Base-by-base conservation (phyloP, 2,113 vertebrate genomes). In the Trichechus manatus region DNA sequence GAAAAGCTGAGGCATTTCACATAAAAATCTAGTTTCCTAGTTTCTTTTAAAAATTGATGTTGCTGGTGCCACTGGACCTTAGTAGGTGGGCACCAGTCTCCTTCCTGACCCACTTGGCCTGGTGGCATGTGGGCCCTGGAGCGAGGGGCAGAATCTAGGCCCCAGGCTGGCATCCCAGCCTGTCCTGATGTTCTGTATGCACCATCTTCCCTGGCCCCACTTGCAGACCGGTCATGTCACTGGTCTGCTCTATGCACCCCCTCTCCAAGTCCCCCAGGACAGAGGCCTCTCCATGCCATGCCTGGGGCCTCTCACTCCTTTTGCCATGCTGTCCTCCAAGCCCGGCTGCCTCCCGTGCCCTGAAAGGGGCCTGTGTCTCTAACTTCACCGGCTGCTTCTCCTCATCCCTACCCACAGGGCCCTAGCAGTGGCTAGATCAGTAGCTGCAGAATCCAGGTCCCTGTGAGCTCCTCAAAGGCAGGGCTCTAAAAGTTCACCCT, bases 61-160 rank as follows among this genome's bases (percentile, higher is more conserved):
- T 70, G 56, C 56, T 68, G 36, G 27, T 20, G 14, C n/a, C 44
- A 23, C 56, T 36, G 1, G 39, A 0, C 47, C 29, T 6, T 8
- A 31, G n/a, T 23, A 6, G 33, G 23, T 72, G 42, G 15, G 20
- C 42, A 25, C 20, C 1, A 50, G 9, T 22, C 87, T 88, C 4
- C 5, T 31, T 59, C 39, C 22, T 1, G 5, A 6, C 5, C 9
- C 0, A 3, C 22, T 4, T 25, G 61, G 20, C 27, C 36, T 25
- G 29, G 36, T n/a, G 15, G 70, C 39, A 23, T 19, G 70, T 78
- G 17, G 44, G 8, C 25, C 59, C 33, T 15, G 39, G 63, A 89
- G 20, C 33, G 1, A 47, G 22, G 14, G 27, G 15, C 14, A 22
- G 66, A 47, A 22, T 83, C 31, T 3, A 29, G n/a, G 19, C 13